Evolutionary conservation across 2,797 vertebrate species (phyloP), one percentile per base, ranked within the genome.

Genomic region (Sebastes diploproa): DNA sequence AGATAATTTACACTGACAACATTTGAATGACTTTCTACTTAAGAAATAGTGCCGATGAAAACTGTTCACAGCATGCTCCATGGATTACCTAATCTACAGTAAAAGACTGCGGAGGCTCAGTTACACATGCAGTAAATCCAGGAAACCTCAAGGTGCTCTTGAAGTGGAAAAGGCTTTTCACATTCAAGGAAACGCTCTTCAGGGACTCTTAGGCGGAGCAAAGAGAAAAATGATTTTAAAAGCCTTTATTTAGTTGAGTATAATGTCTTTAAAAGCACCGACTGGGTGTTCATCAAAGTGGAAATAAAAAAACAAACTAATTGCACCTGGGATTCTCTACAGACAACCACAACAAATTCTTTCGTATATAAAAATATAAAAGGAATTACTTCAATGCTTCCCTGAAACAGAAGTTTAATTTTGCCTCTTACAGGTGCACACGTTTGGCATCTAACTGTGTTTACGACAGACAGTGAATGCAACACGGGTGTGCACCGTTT

Each of bases 51-150:
- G 32, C 58, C 14, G 3, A 3, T 54, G 3, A 14, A 60, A 65
- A 64, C 60, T 12, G 13, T 22, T 55, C 27, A 22, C 34, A 3
- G 52, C 60, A 55, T 6, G 20, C 60, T 59, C 30, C 1, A 22
- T 66, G 30, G 56, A 46, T 81, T 25, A 74, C 54, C 16, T 27
- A 68, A 60, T 69, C 20, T 7, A 50, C 42, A 58, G 16, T 25
- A 50, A 32, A 67, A 34, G 58, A 50, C 58, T 59, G 64, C 65
- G 18, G 38, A 13, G 10, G 25, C 25, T 74, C 66, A 68, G 23
- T 81, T 42, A 69, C 29, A 74, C n/a, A 25, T 32, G 22, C 66
- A 73, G 23, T 30, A 75, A 74, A 75, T 64, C 42, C 52, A 59
- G 22, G 10, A 10, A 60, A 58, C 54, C 23, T 80, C n/a, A 69